Evolutionary conservation across 2,113 vertebrate species (phyloP).

Genomic region (Erpornis zantholeuca): DNA sequence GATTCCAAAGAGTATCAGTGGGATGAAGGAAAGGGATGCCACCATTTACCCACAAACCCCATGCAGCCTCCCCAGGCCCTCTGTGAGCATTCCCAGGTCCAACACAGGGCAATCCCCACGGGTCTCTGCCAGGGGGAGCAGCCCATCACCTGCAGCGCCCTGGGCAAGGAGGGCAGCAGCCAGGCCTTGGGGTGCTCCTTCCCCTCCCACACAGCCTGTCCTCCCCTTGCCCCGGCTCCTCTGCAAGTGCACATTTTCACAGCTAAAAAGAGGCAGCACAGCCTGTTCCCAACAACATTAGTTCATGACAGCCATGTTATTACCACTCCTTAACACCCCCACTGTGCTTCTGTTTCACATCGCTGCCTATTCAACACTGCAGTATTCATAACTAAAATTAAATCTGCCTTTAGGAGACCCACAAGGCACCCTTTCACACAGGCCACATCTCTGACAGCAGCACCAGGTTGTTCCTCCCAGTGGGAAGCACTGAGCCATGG

Average conservation of each 20-base stretch:
- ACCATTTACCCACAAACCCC: background rate
- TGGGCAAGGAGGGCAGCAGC: background rate
- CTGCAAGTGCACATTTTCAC: background rate
- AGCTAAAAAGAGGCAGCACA: slow-evolving; percentile 28
- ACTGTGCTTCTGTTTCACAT: slow-evolving; percentile 51
- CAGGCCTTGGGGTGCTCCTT: background rate
- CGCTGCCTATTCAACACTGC: slow-evolving; percentile 14
- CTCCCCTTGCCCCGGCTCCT: background rate
- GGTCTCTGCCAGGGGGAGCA: background rate
- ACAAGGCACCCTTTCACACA: background rate
- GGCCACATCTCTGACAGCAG: rapidly evolving
- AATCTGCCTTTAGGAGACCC: background rate
- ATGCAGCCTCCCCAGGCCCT: background rate
- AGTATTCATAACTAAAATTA: slow-evolving; percentile 27
- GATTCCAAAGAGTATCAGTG: background rate
- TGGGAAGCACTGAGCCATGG: rapidly evolving
- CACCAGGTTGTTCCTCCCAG: background rate
- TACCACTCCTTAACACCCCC: slow-evolving; percentile 60
- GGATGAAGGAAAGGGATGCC: background rate
- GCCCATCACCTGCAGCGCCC: background rate
- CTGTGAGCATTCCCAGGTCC: rapidly evolving
- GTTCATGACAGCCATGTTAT: slow-evolving; percentile 67
- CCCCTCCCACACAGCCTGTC: background rate
- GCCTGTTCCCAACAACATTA: slow-evolving; percentile 33
- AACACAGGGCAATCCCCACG: rapidly evolving